Evolutionary conservation across 2,888 invertebrate species (phyloP).

Genomic region (Erynnis tages): DNA sequence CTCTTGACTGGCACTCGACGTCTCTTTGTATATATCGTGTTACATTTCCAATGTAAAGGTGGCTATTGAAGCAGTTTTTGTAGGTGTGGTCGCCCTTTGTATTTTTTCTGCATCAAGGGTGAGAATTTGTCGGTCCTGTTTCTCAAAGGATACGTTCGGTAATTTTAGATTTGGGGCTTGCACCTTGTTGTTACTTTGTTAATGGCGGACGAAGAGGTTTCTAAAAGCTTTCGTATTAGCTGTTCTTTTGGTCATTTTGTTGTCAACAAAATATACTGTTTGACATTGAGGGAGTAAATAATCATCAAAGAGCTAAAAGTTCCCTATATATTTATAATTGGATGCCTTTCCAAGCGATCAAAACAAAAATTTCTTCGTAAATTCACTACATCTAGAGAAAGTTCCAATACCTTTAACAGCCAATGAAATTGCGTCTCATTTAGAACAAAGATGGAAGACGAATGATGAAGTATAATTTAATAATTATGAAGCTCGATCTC

Average conservation of each 20-base stretch:
- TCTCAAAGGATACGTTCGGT: slow-evolving; percentile 45
- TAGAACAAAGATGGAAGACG: neutral
- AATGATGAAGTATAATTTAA: too few relatives aligned
- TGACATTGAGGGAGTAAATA: too few relatives aligned
- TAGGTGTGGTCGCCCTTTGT: slow-evolving; percentile 64
- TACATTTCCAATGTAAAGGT: slow-evolving; percentile 62
- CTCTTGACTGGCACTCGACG: slow-evolving; percentile 74
- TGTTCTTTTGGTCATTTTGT: slow-evolving; percentile 1
- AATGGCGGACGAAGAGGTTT: slow-evolving; percentile 22
- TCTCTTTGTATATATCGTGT: slow-evolving; percentile 69
- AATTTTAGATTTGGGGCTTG: slow-evolving; percentile 32
- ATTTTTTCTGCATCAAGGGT: slow-evolving; percentile 50
- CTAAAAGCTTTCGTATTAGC: slow-evolving; percentile 12
- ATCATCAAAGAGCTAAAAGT: too few relatives aligned
- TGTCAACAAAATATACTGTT: too few relatives aligned
- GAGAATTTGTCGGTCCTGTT: slow-evolving; percentile 57
- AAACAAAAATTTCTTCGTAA: neutral
- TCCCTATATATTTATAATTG: neutral
- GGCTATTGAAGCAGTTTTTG: slow-evolving; percentile 69
- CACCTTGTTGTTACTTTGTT: slow-evolving; percentile 35
- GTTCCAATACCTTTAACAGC: neutral
- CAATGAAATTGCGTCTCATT: neutral
- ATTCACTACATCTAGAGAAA: neutral
- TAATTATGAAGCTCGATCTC: too few relatives aligned
- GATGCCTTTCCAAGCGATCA: neutral